phyloP scores from a whole-genome alignment of 2,797 vertebrate genomes.

The Falco berigora region DNA sequence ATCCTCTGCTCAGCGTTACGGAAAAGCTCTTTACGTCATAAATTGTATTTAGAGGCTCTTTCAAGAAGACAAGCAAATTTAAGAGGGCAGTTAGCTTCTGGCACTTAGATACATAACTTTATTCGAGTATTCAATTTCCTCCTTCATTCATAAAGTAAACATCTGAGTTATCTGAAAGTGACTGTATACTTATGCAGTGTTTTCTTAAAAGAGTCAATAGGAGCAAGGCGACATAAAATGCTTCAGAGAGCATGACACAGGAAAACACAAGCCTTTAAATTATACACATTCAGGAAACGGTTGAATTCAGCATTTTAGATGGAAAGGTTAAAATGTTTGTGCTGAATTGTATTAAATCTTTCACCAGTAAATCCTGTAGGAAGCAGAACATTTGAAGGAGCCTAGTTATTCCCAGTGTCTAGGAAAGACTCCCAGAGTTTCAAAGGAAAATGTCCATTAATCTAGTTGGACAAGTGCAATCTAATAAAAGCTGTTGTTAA shows the following conservation, averaged over 20 bases:
- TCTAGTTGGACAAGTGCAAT: slow-evolving; percentile 59
- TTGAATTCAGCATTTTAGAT: slow-evolving; percentile 60
- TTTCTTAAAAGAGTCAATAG: slow-evolving; percentile 52
- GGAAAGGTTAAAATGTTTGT: slow-evolving; percentile 63
- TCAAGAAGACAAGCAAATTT: slow-evolving; percentile 40
- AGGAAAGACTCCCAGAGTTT: slow-evolving; percentile 71
- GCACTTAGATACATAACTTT: slow-evolving; percentile 47
- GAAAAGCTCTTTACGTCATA: slow-evolving; percentile 24
- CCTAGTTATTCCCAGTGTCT: slow-evolving; percentile 65
- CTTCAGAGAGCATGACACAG: slow-evolving; percentile 61
- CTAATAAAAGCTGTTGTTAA: slow-evolving; percentile 68
- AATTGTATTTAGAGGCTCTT: slow-evolving; percentile 37
- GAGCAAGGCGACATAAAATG: slow-evolving; percentile 37
- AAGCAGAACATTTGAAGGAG: slow-evolving; percentile 59
- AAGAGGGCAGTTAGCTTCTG: slow-evolving; percentile 57
- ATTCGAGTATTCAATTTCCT: slow-evolving; percentile 68
- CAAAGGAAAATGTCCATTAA: slow-evolving; percentile 62
- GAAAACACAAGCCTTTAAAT: slow-evolving; percentile 67
- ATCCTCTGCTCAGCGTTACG: slow-evolving; percentile 8
- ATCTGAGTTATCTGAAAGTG: slow-evolving; percentile 60
- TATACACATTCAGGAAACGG: slow-evolving; percentile 72
- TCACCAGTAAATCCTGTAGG: slow-evolving; percentile 64
- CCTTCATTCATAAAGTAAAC: slow-evolving; percentile 72
- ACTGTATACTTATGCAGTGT: slow-evolving; percentile 16
- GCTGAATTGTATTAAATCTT: slow-evolving; percentile 63